These are phyloP conservation scores for Hemicordylus capensis DNA, from an alignment of 2,113 vertebrate genomes.

Conservation along the genomic window DNA sequence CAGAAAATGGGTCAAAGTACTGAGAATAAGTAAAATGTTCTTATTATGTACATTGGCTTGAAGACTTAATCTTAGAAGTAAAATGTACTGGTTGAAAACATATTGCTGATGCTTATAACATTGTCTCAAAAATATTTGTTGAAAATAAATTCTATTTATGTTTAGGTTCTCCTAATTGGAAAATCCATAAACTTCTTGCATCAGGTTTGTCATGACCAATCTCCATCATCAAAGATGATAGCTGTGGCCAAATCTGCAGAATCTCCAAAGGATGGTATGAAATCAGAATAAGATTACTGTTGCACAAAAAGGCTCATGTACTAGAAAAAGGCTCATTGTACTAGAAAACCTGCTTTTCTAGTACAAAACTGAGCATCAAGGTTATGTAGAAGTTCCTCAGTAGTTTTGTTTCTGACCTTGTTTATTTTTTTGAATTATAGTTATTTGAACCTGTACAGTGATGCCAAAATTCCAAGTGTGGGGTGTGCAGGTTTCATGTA, in stretches of 20 bases:
- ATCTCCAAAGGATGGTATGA: constrained; percentile 88
- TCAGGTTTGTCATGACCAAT: constrained; percentile 96
- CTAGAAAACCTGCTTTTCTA: background rate
- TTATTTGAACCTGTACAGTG: background rate
- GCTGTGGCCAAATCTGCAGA: constrained; percentile 85
- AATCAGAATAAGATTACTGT: constrained; percentile 1
- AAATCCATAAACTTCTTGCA: constrained; percentile 99
- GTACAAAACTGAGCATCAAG: background rate
- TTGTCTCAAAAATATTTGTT: background rate
- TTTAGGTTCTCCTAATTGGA: constrained; percentile 93
- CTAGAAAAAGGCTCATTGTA: background rate
- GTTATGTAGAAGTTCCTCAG: background rate
- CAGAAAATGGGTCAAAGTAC: background rate
- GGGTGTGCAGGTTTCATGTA: background rate
- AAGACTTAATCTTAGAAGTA: background rate
- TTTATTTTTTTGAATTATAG: background rate
- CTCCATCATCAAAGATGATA: constrained; percentile 88
- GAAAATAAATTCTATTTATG: background rate
- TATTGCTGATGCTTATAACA: background rate
- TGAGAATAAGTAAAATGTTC: background rate
- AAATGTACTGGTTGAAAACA: background rate
- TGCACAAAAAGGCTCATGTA: background rate
- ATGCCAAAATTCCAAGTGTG: background rate
- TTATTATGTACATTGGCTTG: background rate
- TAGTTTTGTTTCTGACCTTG: background rate